Conservation (phyloP, 2,888 invertebrate genomes). For the Strigamia crassipes region DNA sequence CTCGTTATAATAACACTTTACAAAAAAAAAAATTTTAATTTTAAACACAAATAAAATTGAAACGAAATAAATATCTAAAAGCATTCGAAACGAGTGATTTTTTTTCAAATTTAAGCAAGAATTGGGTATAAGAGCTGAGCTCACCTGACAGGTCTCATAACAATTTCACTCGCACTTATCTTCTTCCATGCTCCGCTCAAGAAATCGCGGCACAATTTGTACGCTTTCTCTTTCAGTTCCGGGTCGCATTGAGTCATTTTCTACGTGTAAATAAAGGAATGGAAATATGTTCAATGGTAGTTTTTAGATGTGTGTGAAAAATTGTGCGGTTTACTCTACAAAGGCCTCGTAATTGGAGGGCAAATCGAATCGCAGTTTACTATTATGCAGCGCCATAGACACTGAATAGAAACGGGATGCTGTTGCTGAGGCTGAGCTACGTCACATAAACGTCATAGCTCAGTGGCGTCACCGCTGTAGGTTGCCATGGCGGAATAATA, state of each 20-base stretch:
- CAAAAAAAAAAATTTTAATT: too few relatives aligned
- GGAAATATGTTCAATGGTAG: background rate
- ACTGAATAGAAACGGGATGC: too few relatives aligned
- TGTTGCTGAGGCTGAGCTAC: too few relatives aligned
- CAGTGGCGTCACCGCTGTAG: too few relatives aligned
- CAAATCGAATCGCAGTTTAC: background rate
- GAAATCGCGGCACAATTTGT: conserved; percentile 85
- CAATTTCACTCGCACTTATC: conserved; percentile 75
- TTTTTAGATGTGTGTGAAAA: background rate
- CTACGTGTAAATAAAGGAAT: background rate
- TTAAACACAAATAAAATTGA: too few relatives aligned
- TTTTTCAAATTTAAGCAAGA: too few relatives aligned
- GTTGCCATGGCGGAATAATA: too few relatives aligned
- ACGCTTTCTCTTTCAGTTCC: conserved; percentile 82
- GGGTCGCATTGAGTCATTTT: conserved; percentile 52
- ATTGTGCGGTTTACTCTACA: background rate
- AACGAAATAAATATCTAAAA: background rate
- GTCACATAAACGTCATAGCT: too few relatives aligned
- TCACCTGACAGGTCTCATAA: conserved; percentile 83
- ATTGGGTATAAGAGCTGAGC: conserved; percentile 52
- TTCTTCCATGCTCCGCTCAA: conserved; percentile 88
- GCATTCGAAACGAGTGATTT: background rate
- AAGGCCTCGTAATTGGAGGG: background rate
- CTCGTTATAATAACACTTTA: background rate
- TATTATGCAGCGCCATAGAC: background rate